A percentile compares a stretch with the other conserved stretches of the same genome.
These are phyloP conservation scores for Drosophila lacteicornis DNA, from an alignment of 1,140 invertebrate species.

Conservation along the genomic window DNA sequence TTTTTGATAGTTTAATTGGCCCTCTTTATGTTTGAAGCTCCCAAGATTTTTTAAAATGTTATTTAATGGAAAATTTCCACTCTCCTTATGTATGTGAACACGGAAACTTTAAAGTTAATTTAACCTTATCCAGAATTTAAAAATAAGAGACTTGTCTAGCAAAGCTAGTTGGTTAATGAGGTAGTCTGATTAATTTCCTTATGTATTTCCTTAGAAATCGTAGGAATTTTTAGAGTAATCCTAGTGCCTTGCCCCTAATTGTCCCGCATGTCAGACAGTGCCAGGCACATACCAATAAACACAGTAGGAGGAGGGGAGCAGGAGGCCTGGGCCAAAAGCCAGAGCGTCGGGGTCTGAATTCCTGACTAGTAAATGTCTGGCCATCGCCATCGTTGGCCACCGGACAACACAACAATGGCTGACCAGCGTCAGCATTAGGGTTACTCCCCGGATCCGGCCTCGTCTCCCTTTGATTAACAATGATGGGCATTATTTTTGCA, in stretches of 20 bases:
- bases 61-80: no score
- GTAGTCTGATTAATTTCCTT: no score
- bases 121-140: no score
- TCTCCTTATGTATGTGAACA: no score
- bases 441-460: conserved; percentile 14
- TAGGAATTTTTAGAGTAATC: not conserved
- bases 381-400: conserved; percentile 28
- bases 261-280: conserved; percentile 24
- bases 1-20: not conserved
- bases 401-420: conserved; percentile 61
- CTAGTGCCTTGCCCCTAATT: conserved; percentile 8
- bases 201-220: not conserved
- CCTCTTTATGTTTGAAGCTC: no score
- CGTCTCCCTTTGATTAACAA: conserved; percentile 70
- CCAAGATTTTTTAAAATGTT: no score
- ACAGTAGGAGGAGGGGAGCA: conserved; percentile 9
- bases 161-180: no score
- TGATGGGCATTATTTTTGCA: conserved; percentile 81
- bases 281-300: conserved; percentile 53
- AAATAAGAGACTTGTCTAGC: no score
- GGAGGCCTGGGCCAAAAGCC: conserved; percentile 42
- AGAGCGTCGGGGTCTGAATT: conserved; percentile 48
- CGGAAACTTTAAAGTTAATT: no score
- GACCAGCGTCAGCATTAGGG: conserved; percentile 58
- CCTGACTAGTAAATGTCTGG: conserved; percentile 63